Conservation (phyloP, 2,113 vertebrate species). For the Piprites chloris region DNA sequence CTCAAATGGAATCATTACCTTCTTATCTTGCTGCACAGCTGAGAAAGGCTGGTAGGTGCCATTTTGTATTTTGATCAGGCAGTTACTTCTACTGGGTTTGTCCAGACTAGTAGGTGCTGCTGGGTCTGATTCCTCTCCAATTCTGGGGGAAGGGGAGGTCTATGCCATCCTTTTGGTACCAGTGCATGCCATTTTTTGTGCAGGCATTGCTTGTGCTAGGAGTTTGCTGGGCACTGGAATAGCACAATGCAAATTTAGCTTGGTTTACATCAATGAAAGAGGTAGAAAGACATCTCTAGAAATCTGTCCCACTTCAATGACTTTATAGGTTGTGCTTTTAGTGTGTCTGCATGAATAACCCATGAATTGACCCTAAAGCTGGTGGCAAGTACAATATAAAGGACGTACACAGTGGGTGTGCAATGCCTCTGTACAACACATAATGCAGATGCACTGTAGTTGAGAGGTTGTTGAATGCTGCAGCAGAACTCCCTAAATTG, state of each 20-base stretch:
- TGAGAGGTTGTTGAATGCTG: not conserved
- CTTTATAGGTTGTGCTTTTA: not conserved
- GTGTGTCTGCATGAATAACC: not conserved
- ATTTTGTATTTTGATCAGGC: not conserved
- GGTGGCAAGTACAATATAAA: not conserved
- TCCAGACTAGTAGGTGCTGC: not conserved
- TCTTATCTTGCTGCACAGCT: not conserved
- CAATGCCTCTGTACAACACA: not conserved
- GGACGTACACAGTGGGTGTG: accelerated
- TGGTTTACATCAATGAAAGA: not conserved
- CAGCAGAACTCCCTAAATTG: not conserved
- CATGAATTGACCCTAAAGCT: not conserved
- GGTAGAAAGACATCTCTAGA: not conserved
- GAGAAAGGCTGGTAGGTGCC: not conserved
- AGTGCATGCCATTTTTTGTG: not conserved
- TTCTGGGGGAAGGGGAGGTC: not conserved
- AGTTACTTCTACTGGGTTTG: not conserved
- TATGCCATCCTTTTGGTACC: not conserved
- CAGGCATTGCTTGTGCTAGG: accelerated
- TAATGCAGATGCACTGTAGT: not conserved
- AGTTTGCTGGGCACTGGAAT: not conserved
- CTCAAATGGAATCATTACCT: not conserved
- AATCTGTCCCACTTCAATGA: not conserved
- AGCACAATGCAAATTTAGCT: not conserved
- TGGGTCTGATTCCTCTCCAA: not conserved